These are phyloP conservation scores for Drosophila prolongata DNA, from an alignment of 2,888 invertebrate genomes.

Conservation along the genomic window DNA sequence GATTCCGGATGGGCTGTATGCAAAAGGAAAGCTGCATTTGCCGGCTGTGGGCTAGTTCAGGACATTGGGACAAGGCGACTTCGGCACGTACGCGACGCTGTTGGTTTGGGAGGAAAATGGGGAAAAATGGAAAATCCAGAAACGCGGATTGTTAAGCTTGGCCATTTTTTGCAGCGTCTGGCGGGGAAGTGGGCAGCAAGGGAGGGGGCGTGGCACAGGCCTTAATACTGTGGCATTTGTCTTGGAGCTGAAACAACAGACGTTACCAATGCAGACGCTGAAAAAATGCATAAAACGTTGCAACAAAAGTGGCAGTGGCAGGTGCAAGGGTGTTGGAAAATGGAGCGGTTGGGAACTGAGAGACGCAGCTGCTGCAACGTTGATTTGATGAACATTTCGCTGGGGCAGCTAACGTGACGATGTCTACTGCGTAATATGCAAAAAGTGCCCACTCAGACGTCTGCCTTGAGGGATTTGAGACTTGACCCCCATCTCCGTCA, in stretches of 20 bases:
- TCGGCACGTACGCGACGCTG: slow-evolving; percentile 63
- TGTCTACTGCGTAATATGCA: slow-evolving; percentile 72
- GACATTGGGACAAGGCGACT: slow-evolving; percentile 66
- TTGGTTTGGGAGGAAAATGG: slow-evolving; percentile 1
- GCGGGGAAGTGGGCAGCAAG: slow-evolving; percentile 36
- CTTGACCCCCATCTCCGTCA: slow-evolving; percentile 1
- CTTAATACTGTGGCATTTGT: slow-evolving; percentile 79
- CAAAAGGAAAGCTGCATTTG: slow-evolving; percentile 60
- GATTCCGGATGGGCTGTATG: slow-evolving; percentile 19
- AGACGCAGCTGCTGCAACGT: slow-evolving; percentile 73
- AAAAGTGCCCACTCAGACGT: slow-evolving; percentile 67
- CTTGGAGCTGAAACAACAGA: slow-evolving; percentile 77
- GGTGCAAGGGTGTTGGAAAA: slow-evolving; percentile 6
- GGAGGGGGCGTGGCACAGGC: slow-evolving; percentile 47
- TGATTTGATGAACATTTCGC: slow-evolving; percentile 76
- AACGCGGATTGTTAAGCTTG: slow-evolving; percentile 78
- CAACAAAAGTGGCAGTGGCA: slow-evolving; percentile 62
- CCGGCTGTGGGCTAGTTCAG: slow-evolving; percentile 50
- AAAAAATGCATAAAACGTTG: slow-evolving; percentile 80
- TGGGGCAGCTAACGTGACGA: slow-evolving; percentile 63
- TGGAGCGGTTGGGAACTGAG: background rate
- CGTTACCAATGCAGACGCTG: slow-evolving; percentile 68
- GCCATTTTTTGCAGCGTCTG: slow-evolving; percentile 64
- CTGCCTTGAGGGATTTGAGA: slow-evolving; percentile 71
- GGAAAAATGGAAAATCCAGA: slow-evolving; percentile 50